Evolutionary conservation across 1,140 invertebrate genomes (phyloP).

Genomic region (Eupristina koningsbergeri): DNA sequence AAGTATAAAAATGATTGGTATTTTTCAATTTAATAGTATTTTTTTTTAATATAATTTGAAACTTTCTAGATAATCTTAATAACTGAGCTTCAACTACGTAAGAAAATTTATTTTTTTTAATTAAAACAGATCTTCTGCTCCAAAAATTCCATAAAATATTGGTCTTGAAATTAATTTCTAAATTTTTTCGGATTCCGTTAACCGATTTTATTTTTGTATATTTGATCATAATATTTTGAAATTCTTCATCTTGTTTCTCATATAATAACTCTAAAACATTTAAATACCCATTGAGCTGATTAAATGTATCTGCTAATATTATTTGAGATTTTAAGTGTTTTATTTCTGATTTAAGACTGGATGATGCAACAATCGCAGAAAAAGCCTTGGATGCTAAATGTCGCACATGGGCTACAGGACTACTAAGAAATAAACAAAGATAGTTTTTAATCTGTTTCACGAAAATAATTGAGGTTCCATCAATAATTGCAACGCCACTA

Average conservation of each 20-base stretch:
- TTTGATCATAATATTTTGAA: background rate
- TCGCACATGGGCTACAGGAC: conserved; percentile 63
- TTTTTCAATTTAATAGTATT: conserved; percentile 3
- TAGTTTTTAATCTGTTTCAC: conserved; percentile 50
- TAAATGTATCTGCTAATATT: conserved; percentile 12
- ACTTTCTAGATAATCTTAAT: conserved; percentile 18
- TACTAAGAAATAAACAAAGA: conserved; percentile 56
- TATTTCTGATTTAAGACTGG: conserved; percentile 50
- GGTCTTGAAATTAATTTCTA: background rate
- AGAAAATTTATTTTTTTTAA: conserved; percentile 23
- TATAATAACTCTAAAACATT: conserved; percentile 54
- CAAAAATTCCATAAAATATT: conserved; percentile 38
- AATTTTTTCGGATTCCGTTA: conserved; percentile 32
- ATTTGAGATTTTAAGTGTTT: conserved; percentile 15
- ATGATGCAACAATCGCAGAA: conserved; percentile 57
- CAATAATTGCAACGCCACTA: conserved; percentile 62
- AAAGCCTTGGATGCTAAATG: conserved; percentile 66
- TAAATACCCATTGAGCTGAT: conserved; percentile 47
- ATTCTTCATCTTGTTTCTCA: conserved; percentile 52
- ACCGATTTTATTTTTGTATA: conserved; percentile 29
- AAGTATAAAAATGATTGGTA: background rate
- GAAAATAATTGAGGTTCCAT: conserved; percentile 58
- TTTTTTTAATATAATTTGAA: conserved; percentile 1
- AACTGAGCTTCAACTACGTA: conserved; percentile 37
- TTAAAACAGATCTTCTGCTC: background rate